Evolutionary conservation across 1,140 invertebrate genomes (phyloP).

Genomic region (Brachionus sp.): DNA sequence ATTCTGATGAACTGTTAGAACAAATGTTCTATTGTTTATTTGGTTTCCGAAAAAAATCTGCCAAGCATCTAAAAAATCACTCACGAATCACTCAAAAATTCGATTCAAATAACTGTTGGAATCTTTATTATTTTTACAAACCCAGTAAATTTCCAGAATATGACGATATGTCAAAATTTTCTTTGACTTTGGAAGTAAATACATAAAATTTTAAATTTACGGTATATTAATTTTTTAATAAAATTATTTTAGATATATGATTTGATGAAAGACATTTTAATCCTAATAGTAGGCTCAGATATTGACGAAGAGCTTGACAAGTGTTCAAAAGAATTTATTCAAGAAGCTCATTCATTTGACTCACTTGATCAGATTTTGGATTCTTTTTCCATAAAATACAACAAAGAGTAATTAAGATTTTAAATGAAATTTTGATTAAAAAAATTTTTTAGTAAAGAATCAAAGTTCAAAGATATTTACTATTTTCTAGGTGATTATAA

Average conservation of each 20-base stretch:
- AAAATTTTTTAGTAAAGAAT: slow-evolving; percentile 8
- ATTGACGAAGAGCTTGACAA: background rate
- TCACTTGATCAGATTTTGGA: background rate
- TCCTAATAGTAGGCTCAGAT: background rate
- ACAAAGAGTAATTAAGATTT: background rate
- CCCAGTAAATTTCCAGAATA: slow-evolving; percentile 26
- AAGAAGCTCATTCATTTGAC: background rate
- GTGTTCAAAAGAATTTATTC: background rate
- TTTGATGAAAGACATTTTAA: background rate
- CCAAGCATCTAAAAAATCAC: slow-evolving; percentile 34
- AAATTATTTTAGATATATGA: slow-evolving; percentile 7
- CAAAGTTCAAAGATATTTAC: slow-evolving; percentile 13
- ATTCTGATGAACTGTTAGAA: slow-evolving; percentile 12
- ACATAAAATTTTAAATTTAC: background rate
- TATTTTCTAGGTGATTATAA: slow-evolving; percentile 22
- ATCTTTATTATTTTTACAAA: background rate
- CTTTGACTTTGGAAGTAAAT: background rate
- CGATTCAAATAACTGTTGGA: background rate
- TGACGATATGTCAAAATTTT: slow-evolving; percentile 28
- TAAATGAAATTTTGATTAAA: background rate
- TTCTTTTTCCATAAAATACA: background rate
- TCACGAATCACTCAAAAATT: background rate
- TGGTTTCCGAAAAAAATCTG: slow-evolving; percentile 4
- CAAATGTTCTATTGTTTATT: slow-evolving; percentile 42
- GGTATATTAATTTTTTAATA: no score